A percentile compares a stretch with the other conserved stretches of the same genome.
phyloP scores from a whole-genome alignment of 2,797 vertebrate genomes.

The Podarcis lilfordi region DNA sequence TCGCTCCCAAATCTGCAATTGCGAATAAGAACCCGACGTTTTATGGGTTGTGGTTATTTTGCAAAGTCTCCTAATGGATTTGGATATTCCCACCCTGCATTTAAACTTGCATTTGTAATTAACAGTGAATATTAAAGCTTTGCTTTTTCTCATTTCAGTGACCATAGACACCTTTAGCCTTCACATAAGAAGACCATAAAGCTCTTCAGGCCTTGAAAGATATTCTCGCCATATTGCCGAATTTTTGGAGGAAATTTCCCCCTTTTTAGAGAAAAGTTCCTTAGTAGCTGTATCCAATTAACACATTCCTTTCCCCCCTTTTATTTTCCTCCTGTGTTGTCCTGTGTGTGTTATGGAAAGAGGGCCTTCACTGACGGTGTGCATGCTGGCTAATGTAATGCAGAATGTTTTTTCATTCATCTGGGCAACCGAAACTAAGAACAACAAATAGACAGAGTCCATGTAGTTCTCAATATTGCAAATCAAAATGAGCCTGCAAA shows the following conservation, averaged over 20 bases:
- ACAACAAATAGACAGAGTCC: slow-evolving; percentile 60
- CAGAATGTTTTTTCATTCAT: slow-evolving; percentile 61
- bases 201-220: slow-evolving; percentile 57
- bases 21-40: not conserved
- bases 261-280: slow-evolving; percentile 64
- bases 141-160: slow-evolving; percentile 72
- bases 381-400: slow-evolving; percentile 63
- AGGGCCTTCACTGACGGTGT: slow-evolving; percentile 57
- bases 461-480: slow-evolving; percentile 49
- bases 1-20: not conserved
- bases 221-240: slow-evolving; percentile 53
- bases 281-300: slow-evolving; percentile 60
- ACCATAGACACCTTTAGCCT: slow-evolving; percentile 63
- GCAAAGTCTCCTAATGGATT: not conserved
- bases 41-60: slow-evolving; percentile 12
- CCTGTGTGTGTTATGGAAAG: slow-evolving; percentile 63
- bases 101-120: slow-evolving; percentile 51
- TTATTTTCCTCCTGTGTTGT: slow-evolving; percentile 65
- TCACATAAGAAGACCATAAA: slow-evolving; percentile 59
- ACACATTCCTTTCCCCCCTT: slow-evolving; percentile 65
- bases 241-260: slow-evolving; percentile 53
- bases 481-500: slow-evolving; percentile 26
- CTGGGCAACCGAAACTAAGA: slow-evolving; percentile 59
- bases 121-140: slow-evolving; percentile 59
- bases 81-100: slow-evolving; percentile 33